phyloP scores from a whole-genome alignment of 2,113 vertebrate species.

The Thunnus maccoyii region DNA sequence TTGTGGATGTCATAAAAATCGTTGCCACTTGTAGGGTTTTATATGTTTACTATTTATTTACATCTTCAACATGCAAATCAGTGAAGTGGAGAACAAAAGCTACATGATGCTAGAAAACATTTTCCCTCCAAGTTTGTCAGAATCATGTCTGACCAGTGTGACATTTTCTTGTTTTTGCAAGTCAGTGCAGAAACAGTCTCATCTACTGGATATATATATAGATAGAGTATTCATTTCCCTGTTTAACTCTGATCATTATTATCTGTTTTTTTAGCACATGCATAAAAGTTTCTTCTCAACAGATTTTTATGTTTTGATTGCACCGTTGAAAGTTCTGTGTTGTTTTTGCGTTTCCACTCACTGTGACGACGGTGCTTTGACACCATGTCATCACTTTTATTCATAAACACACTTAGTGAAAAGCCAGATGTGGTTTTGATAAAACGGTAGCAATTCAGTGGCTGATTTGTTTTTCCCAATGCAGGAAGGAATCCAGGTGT shows the following conservation, averaged over 20 bases:
- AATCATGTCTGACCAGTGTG: not conserved
- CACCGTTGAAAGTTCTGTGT: not conserved
- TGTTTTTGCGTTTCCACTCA: not conserved
- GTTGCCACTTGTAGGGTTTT: too few species aligned
- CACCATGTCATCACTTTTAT: not conserved
- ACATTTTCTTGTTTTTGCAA: too few species aligned
- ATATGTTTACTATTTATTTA: too few species aligned
- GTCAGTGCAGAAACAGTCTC: too few species aligned
- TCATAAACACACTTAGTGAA: not conserved
- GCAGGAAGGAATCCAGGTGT: not conserved
- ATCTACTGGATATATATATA: too few species aligned
- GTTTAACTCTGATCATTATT: too few species aligned
- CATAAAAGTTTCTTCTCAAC: not conserved
- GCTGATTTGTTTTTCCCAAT: conserved; percentile 1
- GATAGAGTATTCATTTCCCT: too few species aligned
- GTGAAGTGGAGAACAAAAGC: too few species aligned
- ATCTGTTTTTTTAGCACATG: not conserved
- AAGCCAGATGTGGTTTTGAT: conserved; percentile 24
- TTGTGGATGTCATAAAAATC: too few species aligned
- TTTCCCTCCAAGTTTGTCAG: not conserved
- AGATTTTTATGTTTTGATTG: not conserved
- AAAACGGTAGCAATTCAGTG: not conserved
- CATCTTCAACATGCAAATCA: too few species aligned
- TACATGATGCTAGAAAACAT: too few species aligned
- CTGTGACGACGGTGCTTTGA: not conserved